Conservation (phyloP, 2,888 invertebrate species). For the Apotomis capreana region DNA sequence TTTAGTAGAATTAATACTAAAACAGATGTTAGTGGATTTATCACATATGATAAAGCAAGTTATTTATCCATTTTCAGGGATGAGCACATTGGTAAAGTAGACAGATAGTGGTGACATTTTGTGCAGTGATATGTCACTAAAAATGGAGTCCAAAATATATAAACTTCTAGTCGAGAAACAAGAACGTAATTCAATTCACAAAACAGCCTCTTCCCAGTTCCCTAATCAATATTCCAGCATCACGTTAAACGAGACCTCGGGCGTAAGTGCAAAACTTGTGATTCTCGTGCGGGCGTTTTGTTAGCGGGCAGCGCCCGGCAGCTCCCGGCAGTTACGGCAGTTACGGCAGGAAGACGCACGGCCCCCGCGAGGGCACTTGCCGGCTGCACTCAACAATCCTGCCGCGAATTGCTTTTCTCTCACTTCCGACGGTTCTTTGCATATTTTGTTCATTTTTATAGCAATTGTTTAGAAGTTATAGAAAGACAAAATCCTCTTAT, state of each 20-base stretch:
- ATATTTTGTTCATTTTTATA: slow-evolving; percentile 31
- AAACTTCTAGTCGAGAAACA: too few relatives aligned
- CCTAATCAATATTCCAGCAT: slow-evolving; percentile 10
- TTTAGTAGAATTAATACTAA: too few relatives aligned
- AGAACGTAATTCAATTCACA: too few relatives aligned
- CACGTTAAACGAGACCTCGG: not conserved
- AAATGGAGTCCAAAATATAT: too few relatives aligned
- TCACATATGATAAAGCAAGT: too few relatives aligned
- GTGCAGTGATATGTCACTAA: too few relatives aligned
- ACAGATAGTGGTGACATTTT: too few relatives aligned
- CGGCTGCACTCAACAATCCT: slow-evolving; percentile 17
- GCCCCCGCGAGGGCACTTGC: slow-evolving; percentile 24
- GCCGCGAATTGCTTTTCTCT: slow-evolving; percentile 9
- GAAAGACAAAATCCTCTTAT: not conserved
- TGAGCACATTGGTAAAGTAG: too few relatives aligned
- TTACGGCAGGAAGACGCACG: slow-evolving; percentile 3
- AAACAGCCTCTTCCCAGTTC: too few relatives aligned
- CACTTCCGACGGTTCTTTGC: slow-evolving; percentile 11
- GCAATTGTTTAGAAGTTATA: not conserved
- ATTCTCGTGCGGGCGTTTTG: slow-evolving; percentile 11
- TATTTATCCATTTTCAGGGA: too few relatives aligned
- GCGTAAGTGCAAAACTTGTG: slow-evolving; percentile 20
- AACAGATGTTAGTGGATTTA: too few relatives aligned
- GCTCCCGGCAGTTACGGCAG: not conserved
- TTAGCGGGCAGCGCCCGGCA: not conserved